Conservation (phyloP, 1,140 invertebrate species). For the Bemisia tabaci region DNA sequence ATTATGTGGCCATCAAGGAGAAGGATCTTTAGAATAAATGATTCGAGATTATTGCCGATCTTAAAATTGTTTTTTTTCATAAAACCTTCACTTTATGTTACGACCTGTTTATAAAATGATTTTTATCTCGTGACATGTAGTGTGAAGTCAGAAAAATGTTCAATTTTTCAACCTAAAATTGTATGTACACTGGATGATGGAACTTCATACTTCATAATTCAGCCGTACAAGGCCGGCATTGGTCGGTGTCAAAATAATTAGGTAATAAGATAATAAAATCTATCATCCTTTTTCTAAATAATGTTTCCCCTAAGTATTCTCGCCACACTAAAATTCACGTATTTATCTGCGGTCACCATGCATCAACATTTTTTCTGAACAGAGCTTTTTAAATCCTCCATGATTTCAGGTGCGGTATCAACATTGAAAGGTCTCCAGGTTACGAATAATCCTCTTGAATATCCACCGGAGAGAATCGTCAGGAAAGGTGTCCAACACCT, state of each 20-base stretch:
- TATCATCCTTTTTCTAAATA: background rate
- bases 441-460: background rate
- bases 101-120: too few species aligned
- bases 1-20: background rate
- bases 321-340: background rate
- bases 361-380: background rate
- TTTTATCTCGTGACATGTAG: too few species aligned
- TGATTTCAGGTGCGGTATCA: background rate
- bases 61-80: too few species aligned
- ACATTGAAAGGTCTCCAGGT: background rate
- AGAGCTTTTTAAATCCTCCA: background rate
- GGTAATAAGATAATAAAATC: too few species aligned
- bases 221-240: too few species aligned
- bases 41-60: background rate
- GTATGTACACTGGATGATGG: too few species aligned
- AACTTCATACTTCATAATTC: too few species aligned
- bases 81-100: too few species aligned
- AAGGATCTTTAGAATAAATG: background rate
- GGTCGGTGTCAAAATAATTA: too few species aligned
- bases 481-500: background rate
- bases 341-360: background rate
- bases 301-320: background rate
- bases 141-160: too few species aligned
- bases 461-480: background rate
- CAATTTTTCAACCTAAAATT: too few species aligned